Evolutionary conservation across 2,113 vertebrate species (phyloP), one percentile per base, ranked within the genome.

Genomic region (Mastomys coucha): DNA sequence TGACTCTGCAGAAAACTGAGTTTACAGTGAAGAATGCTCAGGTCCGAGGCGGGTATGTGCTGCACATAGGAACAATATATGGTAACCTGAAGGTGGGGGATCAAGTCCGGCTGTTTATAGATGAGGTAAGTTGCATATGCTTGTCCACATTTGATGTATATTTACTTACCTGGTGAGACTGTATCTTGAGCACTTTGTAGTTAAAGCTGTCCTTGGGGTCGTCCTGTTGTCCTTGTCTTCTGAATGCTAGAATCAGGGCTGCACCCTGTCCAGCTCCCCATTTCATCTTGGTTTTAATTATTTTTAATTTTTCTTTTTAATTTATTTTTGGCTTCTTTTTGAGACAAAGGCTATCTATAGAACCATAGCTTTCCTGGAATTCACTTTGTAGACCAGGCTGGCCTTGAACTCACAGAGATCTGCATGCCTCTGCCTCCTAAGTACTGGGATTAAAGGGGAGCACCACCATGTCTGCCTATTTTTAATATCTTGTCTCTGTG

Each of bases 11-110:
- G 99, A 99, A 99, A 98, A 99, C 99, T 56, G 99, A 99, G 98
- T 99, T 99, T 98, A 99, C 99, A 0, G 99, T 99, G 97, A 99
- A 99, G 98, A 99, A 99, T 0, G 99, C 99, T 0, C 99, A 99
- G 98, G 99, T 99, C 58, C 98, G 99, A 45, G 99, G 99, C 26
- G 99, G 99, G 9, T 99, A 99, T 0, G 99, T 99, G 80, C 99
- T 99, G 5, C 99, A 99, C 17, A 96, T 99, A 16, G 99, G 99
- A 45, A 99, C 99, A 0, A 98, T 99, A 4, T 99, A 99, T 0
- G 99, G 99, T 42, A 98, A 58, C 33, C 98, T 99, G 98, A 99
- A 98, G 97, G 99, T 99, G 0, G 99, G 99, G 78, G 99, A 99
- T 89, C 97, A 97, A 1, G 99, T 99, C 69, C 98, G 97, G 4